Evolutionary conservation across 2,113 vertebrate genomes (phyloP), one percentile per base, ranked within the genome.

Genomic region (Gymnarchus niloticus): DNA sequence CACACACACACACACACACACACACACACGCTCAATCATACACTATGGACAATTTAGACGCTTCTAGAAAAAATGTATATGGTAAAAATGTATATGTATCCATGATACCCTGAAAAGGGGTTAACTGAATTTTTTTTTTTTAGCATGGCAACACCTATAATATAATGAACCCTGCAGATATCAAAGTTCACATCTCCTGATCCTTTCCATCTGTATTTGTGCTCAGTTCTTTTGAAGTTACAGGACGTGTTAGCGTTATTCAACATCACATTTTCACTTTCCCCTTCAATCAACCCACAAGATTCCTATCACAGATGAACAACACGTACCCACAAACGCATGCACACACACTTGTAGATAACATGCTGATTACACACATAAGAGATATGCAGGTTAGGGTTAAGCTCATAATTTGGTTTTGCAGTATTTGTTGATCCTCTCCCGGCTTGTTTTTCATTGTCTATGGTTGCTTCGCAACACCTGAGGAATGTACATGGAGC

Each of bases 231-330:
- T 54, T 49, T 82, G 80, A 82, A 82, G 80, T 54, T 73, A 28
- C 12, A 84, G 14, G 19, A 48, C 33, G 21, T 65, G 1, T 33
- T 44, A 65, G 7, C 46, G 23, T 37, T 44, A 25, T 61, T 59
- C 54, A n/a, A 23, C 77, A n/a, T 44, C 54, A 49, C 51, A 46
- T 80, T 85, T 77, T 61, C 37, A 59, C 77, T 85, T 48, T 48
- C 84, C 41, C 73, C 56, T 54, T 77, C 21, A 56, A 44, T 6
- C 56, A 84, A 84, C 56, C 56, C 81, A 61, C 83, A 65, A 65
- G 83, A 84, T 61, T 84, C 57, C 83, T 84, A 61, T 84, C 56
- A 25, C 57, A 84, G 83, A 46, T 44, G 37, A 46, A 48, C 56
- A 48, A 61, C 81, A 82, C 46, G 54, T 69, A 56, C 51, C 54